Evolutionary conservation across 1,140 invertebrate species (phyloP), one percentile per base, ranked within the genome.

Genomic region (Eumaeus atala): DNA sequence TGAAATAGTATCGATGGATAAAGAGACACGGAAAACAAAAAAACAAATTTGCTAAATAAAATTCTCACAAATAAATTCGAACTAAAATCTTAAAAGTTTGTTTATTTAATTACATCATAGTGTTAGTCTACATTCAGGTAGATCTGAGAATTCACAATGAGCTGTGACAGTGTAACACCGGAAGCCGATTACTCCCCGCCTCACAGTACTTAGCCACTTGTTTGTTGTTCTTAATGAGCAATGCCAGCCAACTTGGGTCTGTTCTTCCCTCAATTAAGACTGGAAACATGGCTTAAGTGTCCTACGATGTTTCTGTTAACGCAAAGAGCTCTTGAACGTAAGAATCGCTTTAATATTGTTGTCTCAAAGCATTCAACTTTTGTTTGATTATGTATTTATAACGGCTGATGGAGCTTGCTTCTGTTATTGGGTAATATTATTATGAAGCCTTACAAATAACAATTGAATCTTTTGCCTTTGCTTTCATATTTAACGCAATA

Each of bases 171-270:
- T 59, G 62, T 59, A 51, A 33, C 16, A n/a, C 49, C 54, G 51
- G 48, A 68, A 77, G 70, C 64, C 66, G 77, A 77, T 80, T 80
- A 80, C 70, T 71, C 65, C 66, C 62, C 61, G 64, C 59, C 67
- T 67, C 61, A 33, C 64, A 63, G 76, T 84, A 80, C 82, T 84
- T 82, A 84, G 71, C 66, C 67, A 67, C 72, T 85, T 84, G 80
- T 85, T 85, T 80, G 82, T 81, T 82, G 78, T 80, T 77, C 73
- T 79, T 86, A 86, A 86, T 81, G 83, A 86, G 78, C 80, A 71
- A 59, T 65, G 74, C 69, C 73, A 78, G 70, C 76, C 78, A 81
- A 83, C 67, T 84, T 77, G 61, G 74, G 72, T 67, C 74, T 79
- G 76, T 78, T 75, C 66, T 72, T 68, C 72, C 71, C 73, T 83